phyloP scores from a whole-genome alignment of 2,797 vertebrate genomes.

The Anguilla obscura region DNA sequence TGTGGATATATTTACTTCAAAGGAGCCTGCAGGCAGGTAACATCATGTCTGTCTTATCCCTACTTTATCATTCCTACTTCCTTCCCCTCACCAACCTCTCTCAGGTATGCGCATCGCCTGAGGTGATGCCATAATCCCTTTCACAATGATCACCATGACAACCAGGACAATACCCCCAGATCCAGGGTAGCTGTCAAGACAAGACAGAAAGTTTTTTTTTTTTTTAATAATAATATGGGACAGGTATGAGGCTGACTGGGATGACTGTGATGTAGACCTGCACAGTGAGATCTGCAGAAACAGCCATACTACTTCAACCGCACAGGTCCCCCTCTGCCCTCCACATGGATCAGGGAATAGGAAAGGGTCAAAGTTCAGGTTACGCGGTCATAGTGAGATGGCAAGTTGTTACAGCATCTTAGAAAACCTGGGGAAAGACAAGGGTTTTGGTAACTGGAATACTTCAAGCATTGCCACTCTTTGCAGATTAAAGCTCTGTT shows the following conservation, averaged over 20 bases:
- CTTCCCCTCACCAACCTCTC: neutral
- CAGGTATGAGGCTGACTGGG: neutral
- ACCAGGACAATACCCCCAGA: no score
- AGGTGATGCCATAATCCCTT: neutral
- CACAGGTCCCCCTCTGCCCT: neutral
- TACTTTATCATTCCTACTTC: no score
- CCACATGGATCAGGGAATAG: neutral
- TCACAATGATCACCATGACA: neutral
- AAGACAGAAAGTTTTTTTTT: no score
- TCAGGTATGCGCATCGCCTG: neutral
- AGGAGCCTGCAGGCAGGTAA: no score
- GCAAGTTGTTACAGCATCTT: neutral
- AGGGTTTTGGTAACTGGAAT: neutral
- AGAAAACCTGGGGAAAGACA: neutral
- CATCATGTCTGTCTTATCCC: no score
- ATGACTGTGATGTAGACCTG: neutral
- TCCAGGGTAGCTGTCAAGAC: no score
- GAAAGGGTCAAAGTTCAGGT: neutral
- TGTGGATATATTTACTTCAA: no score
- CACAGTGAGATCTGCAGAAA: neutral
- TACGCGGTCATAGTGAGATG: neutral
- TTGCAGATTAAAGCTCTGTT: neutral
- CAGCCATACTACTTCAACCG: neutral
- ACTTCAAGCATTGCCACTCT: neutral
- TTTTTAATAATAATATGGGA: neutral